Conservation (phyloP, 2,797 vertebrate genomes). For the Fistularia tabacaria region DNA sequence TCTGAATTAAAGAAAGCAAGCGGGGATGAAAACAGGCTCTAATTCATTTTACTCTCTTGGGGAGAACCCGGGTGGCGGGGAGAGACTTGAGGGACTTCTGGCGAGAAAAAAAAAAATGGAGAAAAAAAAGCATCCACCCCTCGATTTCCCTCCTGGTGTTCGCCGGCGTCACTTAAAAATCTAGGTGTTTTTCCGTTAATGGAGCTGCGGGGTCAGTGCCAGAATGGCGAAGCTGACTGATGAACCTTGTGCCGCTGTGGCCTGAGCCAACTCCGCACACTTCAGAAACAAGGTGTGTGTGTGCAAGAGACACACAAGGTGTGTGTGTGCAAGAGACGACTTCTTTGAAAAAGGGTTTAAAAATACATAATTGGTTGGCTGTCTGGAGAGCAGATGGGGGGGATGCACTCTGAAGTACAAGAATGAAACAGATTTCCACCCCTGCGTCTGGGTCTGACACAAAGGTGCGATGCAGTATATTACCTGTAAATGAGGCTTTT, state of each 20-base stretch:
- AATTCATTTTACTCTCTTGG: constrained; percentile 62
- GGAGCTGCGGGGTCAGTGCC: constrained; percentile 32
- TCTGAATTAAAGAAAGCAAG: constrained; percentile 76
- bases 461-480: constrained; percentile 4
- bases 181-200: constrained; percentile 50
- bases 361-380: constrained; percentile 53
- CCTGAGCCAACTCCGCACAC: no score
- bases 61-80: constrained; percentile 32
- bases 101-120: background rate
- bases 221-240: constrained; percentile 37
- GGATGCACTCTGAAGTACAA: constrained; percentile 36
- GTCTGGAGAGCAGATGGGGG: constrained; percentile 40
- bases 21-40: constrained; percentile 68
- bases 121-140: constrained; percentile 30
- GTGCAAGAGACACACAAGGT: no score
- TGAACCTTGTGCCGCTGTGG: constrained; percentile 12
- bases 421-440: constrained; percentile 1
- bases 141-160: constrained; percentile 46
- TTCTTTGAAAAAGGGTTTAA: constrained; percentile 30
- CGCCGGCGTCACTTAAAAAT: no score
- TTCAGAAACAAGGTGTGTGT: constrained; percentile 4
- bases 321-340: constrained; percentile 10
- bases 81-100: constrained; percentile 21
- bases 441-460: constrained; percentile 3
- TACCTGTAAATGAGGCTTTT: no score